These are phyloP conservation scores for Leptothorax acervorum DNA, from an alignment of 2,888 invertebrate species.

Conservation along the genomic window DNA sequence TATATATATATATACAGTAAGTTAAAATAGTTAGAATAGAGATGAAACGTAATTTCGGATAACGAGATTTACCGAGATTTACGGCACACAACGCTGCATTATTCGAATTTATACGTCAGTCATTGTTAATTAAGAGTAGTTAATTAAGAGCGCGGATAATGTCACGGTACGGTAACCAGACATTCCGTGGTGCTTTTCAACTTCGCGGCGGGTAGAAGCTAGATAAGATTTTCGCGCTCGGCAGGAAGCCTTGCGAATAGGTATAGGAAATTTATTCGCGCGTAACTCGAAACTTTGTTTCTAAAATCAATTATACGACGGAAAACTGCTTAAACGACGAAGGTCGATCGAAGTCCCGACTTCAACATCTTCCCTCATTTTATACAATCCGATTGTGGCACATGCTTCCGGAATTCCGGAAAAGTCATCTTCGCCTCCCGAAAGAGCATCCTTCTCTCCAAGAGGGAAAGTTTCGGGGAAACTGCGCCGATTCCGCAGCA, in stretches of 20 bases:
- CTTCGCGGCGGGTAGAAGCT: background rate
- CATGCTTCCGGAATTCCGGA: slow-evolving; percentile 42
- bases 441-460: background rate
- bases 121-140: slow-evolving; percentile 34
- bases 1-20: background rate
- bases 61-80: slow-evolving; percentile 10
- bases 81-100: slow-evolving; percentile 19
- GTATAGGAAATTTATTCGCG: slow-evolving; percentile 24
- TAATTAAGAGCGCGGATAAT: slow-evolving; percentile 45
- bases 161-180: slow-evolving; percentile 24
- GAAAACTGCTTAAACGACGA: slow-evolving; percentile 19
- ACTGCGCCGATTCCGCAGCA: slow-evolving; percentile 51
- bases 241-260: background rate
- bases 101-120: slow-evolving; percentile 31
- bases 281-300: slow-evolving; percentile 17
- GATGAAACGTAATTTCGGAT: background rate
- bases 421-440: slow-evolving; percentile 15
- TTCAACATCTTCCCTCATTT: slow-evolving; percentile 7
- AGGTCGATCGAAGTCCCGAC: slow-evolving; percentile 1
- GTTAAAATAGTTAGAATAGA: background rate
- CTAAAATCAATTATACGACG: slow-evolving; percentile 30
- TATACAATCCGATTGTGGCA: slow-evolving; percentile 13
- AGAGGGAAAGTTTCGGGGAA: slow-evolving; percentile 36
- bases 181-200: slow-evolving; percentile 37
- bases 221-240: slow-evolving; percentile 29